Conservation (phyloP, 2,113 vertebrate genomes). For the Pteronura brasiliensis region DNA sequence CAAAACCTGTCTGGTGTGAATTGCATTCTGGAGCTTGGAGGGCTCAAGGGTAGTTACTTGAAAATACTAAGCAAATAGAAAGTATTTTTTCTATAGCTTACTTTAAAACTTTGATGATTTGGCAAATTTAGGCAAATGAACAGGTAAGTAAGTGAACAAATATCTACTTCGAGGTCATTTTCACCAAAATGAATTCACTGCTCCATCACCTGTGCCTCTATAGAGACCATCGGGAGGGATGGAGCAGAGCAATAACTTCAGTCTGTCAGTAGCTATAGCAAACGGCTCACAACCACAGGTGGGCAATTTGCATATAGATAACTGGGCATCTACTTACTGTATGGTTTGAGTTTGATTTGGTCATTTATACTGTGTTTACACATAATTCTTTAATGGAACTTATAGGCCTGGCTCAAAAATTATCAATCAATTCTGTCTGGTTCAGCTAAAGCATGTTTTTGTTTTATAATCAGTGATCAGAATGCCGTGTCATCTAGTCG, state of each 20-base stretch:
- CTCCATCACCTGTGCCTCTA: background rate
- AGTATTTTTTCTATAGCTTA: background rate
- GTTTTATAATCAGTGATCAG: conserved; percentile 89
- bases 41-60: background rate
- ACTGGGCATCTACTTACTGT: background rate
- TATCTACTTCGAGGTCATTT: background rate
- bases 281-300: background rate
- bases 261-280: background rate
- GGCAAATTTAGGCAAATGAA: background rate
- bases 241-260: background rate
- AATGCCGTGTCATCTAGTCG: conserved; percentile 95
- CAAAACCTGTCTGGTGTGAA: background rate
- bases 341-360: background rate
- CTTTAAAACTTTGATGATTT: conserved; percentile 25
- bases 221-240: background rate
- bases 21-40: background rate
- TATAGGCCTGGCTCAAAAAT: conserved; percentile 8
- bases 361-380: background rate
- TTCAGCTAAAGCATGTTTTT: conserved; percentile 35
- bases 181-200: background rate
- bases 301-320: background rate
- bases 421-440: background rate
- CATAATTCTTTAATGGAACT: background rate
- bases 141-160: background rate
- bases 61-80: conserved; percentile 32